phyloP scores from a whole-genome alignment of 2,113 vertebrate species.

The Cyanoderma ruficeps region DNA sequence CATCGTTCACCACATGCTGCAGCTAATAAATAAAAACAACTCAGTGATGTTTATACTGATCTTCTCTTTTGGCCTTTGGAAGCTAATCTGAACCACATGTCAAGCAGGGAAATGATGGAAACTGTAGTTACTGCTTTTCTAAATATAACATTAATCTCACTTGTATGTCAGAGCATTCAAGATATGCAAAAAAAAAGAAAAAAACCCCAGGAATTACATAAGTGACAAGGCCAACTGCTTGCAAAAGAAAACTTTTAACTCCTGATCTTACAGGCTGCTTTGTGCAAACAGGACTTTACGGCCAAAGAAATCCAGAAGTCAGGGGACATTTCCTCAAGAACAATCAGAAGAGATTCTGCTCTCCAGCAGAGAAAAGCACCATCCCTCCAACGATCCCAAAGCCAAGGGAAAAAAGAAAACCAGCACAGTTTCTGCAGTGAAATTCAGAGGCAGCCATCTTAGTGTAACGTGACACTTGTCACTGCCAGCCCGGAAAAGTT shows the following conservation, averaged over 20 bases:
- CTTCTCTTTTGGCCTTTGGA: neutral
- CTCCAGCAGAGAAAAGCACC: neutral
- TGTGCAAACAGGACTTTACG: neutral
- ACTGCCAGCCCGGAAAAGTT: neutral
- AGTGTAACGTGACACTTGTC: neutral
- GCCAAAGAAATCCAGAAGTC: neutral
- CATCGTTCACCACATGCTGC: neutral
- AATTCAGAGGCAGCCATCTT: conserved; percentile 9
- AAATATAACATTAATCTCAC: neutral
- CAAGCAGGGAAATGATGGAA: neutral
- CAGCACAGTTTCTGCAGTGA: neutral
- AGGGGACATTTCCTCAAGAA: neutral
- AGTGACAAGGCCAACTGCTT: neutral
- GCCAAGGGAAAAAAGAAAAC: fast-evolving
- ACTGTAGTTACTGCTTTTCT: neutral
- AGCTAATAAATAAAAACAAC: neutral
- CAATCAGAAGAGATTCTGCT: neutral
- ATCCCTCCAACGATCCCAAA: neutral
- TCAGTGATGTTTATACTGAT: neutral
- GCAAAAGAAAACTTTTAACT: neutral
- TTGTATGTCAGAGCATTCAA: neutral
- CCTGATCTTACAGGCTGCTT: neutral
- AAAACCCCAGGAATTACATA: neutral
- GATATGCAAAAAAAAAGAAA: neutral
- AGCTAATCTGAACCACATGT: neutral